phyloP scores from a whole-genome alignment of 1,140 invertebrate species.

The Apis mellifera region DNA sequence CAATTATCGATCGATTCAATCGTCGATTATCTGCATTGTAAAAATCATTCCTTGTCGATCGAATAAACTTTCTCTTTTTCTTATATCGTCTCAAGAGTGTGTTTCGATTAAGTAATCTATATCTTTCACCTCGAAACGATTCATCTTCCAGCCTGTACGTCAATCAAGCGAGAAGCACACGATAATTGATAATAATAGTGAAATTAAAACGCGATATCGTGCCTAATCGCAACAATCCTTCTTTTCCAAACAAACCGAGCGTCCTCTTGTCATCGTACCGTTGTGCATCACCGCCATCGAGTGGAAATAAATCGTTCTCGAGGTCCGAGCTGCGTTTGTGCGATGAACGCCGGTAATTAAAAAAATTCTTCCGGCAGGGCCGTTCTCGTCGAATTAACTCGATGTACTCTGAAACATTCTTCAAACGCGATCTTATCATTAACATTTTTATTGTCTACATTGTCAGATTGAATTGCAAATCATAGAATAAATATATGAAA shows the following conservation, averaged over 20 bases:
- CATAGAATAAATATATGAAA: not conserved
- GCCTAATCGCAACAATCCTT: not conserved
- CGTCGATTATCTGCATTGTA: not conserved
- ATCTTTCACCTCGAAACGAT: slow-evolving; percentile 31
- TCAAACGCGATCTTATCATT: slow-evolving; percentile 10
- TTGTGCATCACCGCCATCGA: slow-evolving; percentile 11
- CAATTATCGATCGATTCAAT: slow-evolving; percentile 14
- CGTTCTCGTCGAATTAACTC: slow-evolving; percentile 54
- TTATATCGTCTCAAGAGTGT: not conserved
- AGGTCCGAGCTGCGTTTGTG: slow-evolving; percentile 32
- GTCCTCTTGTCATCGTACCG: slow-evolving; percentile 14
- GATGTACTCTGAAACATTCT: slow-evolving; percentile 50
- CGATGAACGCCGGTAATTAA: slow-evolving; percentile 42
- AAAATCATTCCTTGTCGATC: not conserved
- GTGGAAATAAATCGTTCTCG: slow-evolving; percentile 45
- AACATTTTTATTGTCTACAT: not conserved
- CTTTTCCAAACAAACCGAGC: slow-evolving; percentile 1
- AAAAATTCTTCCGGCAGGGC: slow-evolving; percentile 26
- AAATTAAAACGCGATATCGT: not conserved
- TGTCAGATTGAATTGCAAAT: slow-evolving; percentile 19
- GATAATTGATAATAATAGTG: not conserved
- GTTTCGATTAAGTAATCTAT: slow-evolving; percentile 6
- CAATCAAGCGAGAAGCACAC: slow-evolving; percentile 10
- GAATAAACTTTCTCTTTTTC: not conserved
- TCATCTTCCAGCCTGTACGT: not conserved